phyloP scores from a whole-genome alignment of 2,797 vertebrate species.

The Apodemus agrarius region DNA sequence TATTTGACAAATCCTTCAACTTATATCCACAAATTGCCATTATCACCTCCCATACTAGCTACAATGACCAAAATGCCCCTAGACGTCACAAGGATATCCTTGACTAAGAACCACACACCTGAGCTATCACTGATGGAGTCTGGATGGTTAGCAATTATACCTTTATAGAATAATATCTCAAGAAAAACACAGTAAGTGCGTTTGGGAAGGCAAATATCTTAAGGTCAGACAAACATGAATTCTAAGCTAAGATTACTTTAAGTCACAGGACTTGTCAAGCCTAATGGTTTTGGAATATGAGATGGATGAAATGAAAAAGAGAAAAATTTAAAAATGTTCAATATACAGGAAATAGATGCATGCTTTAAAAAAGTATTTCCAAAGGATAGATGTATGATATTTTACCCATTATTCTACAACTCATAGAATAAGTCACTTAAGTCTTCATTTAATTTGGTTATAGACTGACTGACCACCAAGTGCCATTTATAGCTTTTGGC shows the following conservation, averaged over 20 bases:
- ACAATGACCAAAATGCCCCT: background rate
- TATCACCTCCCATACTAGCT: background rate
- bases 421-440: background rate
- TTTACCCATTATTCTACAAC: background rate
- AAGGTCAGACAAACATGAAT: background rate
- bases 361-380: background rate
- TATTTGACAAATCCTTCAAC: background rate
- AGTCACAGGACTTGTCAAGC: background rate
- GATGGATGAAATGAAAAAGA: background rate
- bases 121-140: background rate
- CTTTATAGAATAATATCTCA: background rate
- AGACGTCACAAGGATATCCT: background rate
- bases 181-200: conserved; percentile 18
- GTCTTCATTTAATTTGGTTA: conserved; percentile 20
- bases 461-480: background rate
- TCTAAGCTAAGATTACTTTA: conserved; percentile 30
- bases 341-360: background rate
- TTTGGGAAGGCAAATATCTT: background rate
- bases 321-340: background rate
- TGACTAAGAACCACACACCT: background rate
- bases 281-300: background rate
- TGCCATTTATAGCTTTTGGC: background rate
- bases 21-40: background rate
- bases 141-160: background rate
- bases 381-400: background rate